Conservation (phyloP, 1,140 invertebrate genomes). For the Drosophila bifasciata region DNA sequence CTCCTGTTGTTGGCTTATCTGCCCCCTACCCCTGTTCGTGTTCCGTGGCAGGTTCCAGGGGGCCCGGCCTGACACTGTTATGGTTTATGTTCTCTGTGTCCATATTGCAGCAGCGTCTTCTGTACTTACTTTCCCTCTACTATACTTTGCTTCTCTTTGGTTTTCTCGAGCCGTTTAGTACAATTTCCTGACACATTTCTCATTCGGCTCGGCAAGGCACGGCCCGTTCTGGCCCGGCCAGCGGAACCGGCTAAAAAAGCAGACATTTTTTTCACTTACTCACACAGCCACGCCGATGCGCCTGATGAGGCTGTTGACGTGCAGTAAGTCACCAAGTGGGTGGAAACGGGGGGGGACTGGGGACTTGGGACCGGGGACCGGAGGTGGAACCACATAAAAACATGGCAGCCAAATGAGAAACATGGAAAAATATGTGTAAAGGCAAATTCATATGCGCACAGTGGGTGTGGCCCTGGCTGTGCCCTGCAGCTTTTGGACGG, state of each 20-base stretch:
- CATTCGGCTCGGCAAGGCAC: slow-evolving; percentile 17
- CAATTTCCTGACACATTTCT: slow-evolving; percentile 77
- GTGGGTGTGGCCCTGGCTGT: slow-evolving; percentile 22
- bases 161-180: slow-evolving; percentile 68
- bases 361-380: no score
- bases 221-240: no score
- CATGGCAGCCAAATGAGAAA: slow-evolving; percentile 39
- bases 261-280: slow-evolving; percentile 74
- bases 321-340: slow-evolving; percentile 71
- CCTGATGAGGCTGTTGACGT: slow-evolving; percentile 66
- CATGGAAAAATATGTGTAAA: slow-evolving; percentile 30
- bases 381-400: slow-evolving; percentile 27
- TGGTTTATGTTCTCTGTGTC: slow-evolving; percentile 59
- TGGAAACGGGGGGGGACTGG: no score
- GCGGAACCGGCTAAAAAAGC: slow-evolving; percentile 31
- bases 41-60: background rate
- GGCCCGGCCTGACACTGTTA: slow-evolving; percentile 52
- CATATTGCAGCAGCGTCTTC: slow-evolving; percentile 35
- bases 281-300: slow-evolving; percentile 21
- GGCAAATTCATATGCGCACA: slow-evolving; percentile 32
- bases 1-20: slow-evolving; percentile 67
- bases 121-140: slow-evolving; percentile 30
- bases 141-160: slow-evolving; percentile 26
- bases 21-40: background rate
- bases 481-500: slow-evolving; percentile 22